Base-by-base conservation (phyloP, 2,888 invertebrate species). In the Cataglyphis altisquamis region DNA sequence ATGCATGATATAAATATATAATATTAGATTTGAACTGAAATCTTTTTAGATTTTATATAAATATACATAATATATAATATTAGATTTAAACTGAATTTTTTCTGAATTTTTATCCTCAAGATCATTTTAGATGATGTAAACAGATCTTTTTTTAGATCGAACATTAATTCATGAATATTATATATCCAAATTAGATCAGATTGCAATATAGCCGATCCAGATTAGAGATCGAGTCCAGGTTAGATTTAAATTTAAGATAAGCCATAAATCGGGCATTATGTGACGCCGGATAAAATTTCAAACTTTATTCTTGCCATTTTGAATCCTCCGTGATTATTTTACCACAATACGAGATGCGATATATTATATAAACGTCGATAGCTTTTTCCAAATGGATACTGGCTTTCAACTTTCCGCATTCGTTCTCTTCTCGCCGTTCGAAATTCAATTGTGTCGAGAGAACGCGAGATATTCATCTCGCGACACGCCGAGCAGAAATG, bases 181-280 rank as follows among this genome's bases (percentile, higher is more conserved):
- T n/a, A n/a, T 8, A 12, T 52, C 15, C 52, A 10, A 72, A 57
- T 55, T 36, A 72, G 36, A 72, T 72, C 25, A 6, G 10, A 72
- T 70, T 21, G 15, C 36, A 70, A 36, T 72, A 39, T 55, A 52
- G 25, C 55, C 36, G 21, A 25, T 57, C 55, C 21, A 57, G 18
- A 10, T 5, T 21, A 8, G 8, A 3, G 25, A 25, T 68, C 29
- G n/a, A 25, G 8, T 25, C 41, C n/a, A 25, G 41, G 39, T 39
- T 5, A 60, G 41, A 73, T 62, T 41, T 12, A 10, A 55, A 25
- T 25, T 25, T 25, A 25, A 25, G 48, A 36, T 55, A 70, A 6
- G 5, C 18, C 3, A 18, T 15, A 52, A 55, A 15, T 70, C 21
- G 52, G 15, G 21, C 36, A 8, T 68, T 12, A n/a, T 12, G 8